These are phyloP conservation scores for Girardia tigrina DNA, from an alignment of 2,888 invertebrate species.

Conservation along the genomic window DNA sequence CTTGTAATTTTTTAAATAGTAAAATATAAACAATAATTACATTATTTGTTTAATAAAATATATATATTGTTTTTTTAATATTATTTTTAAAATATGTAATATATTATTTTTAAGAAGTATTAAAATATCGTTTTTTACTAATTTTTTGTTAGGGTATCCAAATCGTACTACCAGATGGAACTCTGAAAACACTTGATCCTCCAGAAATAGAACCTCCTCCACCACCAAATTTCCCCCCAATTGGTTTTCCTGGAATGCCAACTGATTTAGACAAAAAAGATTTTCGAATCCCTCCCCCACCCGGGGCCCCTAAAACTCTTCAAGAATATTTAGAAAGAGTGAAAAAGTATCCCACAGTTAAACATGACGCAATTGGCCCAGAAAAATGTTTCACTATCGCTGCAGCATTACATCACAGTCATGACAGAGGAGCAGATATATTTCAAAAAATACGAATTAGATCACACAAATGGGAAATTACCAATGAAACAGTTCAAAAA, in stretches of 20 bases:
- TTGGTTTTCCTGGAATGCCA: background rate
- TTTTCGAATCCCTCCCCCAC: slow-evolving; percentile 33
- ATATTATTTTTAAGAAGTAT: background rate
- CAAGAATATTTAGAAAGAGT: slow-evolving; percentile 37
- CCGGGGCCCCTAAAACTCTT: slow-evolving; percentile 36
- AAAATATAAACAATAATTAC: too few species aligned
- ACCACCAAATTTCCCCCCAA: slow-evolving; percentile 37
- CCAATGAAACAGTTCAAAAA: background rate
- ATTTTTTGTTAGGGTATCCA: background rate
- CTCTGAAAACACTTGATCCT: background rate
- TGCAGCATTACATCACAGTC: slow-evolving; percentile 63
- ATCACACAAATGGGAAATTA: slow-evolving; percentile 78
- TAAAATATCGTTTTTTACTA: background rate
- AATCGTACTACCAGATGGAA: background rate
- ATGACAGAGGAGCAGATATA: slow-evolving; percentile 68
- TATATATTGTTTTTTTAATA: background rate
- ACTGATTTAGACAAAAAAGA: background rate
- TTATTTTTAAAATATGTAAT: background rate
- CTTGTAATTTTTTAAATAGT: too few species aligned
- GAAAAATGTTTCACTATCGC: slow-evolving; percentile 66
- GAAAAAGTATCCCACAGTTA: slow-evolving; percentile 38
- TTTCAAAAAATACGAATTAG: slow-evolving; percentile 77
- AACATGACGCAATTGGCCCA: slow-evolving; percentile 55
- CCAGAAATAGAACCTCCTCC: slow-evolving; percentile 26
- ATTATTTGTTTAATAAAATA: too few species aligned